Evolutionary conservation across 2,888 invertebrate species (phyloP).

Genomic region (Pimpla rufipes): DNA sequence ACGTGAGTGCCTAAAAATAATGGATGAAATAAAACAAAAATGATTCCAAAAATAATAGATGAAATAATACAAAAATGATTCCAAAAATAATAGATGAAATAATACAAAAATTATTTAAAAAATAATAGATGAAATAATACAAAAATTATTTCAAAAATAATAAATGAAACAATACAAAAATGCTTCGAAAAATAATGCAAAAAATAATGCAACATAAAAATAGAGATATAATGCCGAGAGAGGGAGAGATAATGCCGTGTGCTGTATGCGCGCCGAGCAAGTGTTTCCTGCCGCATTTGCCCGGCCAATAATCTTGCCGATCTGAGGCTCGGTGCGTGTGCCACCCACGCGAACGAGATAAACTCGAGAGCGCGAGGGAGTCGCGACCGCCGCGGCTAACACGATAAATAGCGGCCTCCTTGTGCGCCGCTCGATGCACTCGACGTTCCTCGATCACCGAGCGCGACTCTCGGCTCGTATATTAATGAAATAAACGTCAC

Average conservation of each 20-base stretch:
- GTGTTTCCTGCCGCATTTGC: conserved; percentile 60
- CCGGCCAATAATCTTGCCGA: conserved; percentile 53
- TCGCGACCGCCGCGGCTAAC: conserved; percentile 23
- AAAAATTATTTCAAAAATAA: too few relatives aligned
- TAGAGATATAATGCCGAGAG: too few relatives aligned
- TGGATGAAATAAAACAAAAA: too few relatives aligned
- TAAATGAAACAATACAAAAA: too few relatives aligned
- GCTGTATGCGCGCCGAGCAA: conserved; percentile 34
- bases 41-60: too few relatives aligned
- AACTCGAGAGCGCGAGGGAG: conserved; percentile 41
- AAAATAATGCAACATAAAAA: too few relatives aligned
- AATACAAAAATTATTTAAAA: too few relatives aligned
- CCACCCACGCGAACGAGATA: conserved; percentile 65
- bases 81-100: too few relatives aligned
- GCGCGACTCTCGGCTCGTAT: neutral
- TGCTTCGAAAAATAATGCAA: too few relatives aligned
- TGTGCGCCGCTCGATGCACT: conserved; percentile 23
- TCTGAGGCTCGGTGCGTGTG: conserved; percentile 56
- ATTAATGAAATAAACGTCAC: neutral
- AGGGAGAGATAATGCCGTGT: conserved; percentile 44
- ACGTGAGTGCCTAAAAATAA: too few relatives aligned
- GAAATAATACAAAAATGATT: too few relatives aligned
- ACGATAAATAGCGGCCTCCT: conserved; percentile 36
- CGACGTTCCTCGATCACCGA: conserved; percentile 15
- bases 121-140: too few relatives aligned